phyloP scores from a whole-genome alignment of 2,113 vertebrate genomes.

The Mesocricetus auratus region DNA sequence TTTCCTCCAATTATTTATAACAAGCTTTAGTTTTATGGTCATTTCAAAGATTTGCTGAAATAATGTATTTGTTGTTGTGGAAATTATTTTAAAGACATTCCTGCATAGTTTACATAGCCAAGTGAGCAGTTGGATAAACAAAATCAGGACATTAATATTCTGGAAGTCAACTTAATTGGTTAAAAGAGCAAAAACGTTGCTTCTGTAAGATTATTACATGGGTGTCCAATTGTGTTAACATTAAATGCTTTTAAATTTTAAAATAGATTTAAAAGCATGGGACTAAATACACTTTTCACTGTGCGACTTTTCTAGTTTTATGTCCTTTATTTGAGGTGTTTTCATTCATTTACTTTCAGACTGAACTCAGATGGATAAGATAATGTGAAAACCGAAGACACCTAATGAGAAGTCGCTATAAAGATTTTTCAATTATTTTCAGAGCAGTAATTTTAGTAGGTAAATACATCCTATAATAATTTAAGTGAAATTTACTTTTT shows the following conservation, averaged over 20 bases:
- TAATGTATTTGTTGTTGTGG: conserved; percentile 56
- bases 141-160: conserved; percentile 26
- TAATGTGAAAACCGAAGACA: conserved; percentile 42
- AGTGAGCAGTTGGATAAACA: conserved; percentile 20
- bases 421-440: background rate
- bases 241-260: conserved; percentile 28
- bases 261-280: background rate
- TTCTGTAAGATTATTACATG: background rate
- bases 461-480: background rate
- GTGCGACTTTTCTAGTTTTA: background rate
- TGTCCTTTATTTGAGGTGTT: background rate
- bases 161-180: background rate
- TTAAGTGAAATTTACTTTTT: conserved; percentile 16
- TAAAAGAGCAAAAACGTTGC: conserved; percentile 20
- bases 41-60: conserved; percentile 53
- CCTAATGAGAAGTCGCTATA: background rate
- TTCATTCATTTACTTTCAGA: conserved; percentile 40
- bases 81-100: conserved; percentile 71
- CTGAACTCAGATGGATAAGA: background rate
- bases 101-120: background rate
- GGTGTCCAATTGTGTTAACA: background rate
- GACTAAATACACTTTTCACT: background rate
- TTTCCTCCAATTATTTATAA: background rate
- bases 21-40: conserved; percentile 33
- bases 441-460: conserved; percentile 5